Evolutionary conservation across 1,140 invertebrate genomes (phyloP), one percentile per base, ranked within the genome.

Genomic region (Bemisia tabaci): DNA sequence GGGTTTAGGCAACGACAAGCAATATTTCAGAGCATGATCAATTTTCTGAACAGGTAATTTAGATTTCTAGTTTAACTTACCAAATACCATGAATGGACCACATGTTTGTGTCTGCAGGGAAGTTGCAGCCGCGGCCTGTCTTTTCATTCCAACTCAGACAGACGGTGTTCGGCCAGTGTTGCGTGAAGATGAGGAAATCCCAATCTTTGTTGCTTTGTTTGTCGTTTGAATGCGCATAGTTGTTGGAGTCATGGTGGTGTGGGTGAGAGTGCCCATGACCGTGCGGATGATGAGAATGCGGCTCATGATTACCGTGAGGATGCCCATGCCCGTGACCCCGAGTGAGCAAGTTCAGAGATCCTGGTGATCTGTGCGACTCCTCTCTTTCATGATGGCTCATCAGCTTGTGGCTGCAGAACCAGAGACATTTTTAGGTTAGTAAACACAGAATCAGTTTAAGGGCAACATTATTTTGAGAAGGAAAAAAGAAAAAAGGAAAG

Each of bases 21-120:
- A n/a, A n/a, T n/a, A n/a, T n/a, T n/a, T n/a, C n/a, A n/a, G n/a
- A n/a, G n/a, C n/a, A n/a, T n/a, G n/a, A n/a, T n/a, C n/a, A n/a
- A n/a, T n/a, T n/a, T n/a, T n/a, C n/a, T n/a, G n/a, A n/a, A n/a
- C n/a, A n/a, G n/a, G n/a, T n/a, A n/a, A n/a, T n/a, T n/a, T n/a
- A n/a, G n/a, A n/a, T n/a, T n/a, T n/a, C n/a, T n/a, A n/a, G n/a
- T n/a, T n/a, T n/a, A n/a, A 48, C 33, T 48, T 73, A 79, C 77
- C 91, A 93, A 22, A 92, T 79, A 12, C 90, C 90, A 73, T 93
- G 90, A 33, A 93, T 85, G 1, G 86, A 85, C 90, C 90, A 92
- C 62, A 85, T 80, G 12, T 80, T 75, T 59, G 79, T 77, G 39
- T 81, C 77, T 0, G 73, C 73, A 11, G 88, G 88, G 67, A 90